Conservation (phyloP, 1,140 invertebrate species). For the Achatina immaculata region DNA sequence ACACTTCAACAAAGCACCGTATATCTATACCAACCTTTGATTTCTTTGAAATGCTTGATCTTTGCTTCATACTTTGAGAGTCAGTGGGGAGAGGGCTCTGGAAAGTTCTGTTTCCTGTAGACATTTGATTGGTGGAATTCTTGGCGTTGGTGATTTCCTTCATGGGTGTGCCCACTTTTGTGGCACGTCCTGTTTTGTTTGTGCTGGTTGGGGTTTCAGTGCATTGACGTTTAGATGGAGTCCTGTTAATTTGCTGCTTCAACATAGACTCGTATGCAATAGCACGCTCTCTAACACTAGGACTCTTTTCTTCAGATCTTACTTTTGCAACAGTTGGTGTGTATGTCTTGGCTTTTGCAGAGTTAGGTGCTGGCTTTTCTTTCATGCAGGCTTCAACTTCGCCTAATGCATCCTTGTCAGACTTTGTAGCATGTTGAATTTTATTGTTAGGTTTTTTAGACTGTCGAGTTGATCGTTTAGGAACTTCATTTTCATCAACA, state of each 20-base stretch:
- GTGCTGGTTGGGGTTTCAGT: neutral
- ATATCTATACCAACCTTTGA: too few species aligned
- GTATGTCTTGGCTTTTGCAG: neutral
- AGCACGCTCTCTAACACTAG: slow-evolving; percentile 33
- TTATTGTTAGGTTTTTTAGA: neutral
- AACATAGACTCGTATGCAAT: slow-evolving; percentile 44
- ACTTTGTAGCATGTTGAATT: too few species aligned
- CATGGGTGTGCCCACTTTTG: neutral
- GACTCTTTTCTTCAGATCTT: slow-evolving; percentile 6
- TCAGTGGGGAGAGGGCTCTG: neutral
- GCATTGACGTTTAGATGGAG: neutral
- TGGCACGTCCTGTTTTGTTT: neutral
- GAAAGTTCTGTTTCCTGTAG: slow-evolving; percentile 9
- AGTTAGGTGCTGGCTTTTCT: neutral
- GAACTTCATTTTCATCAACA: slow-evolving; percentile 6
- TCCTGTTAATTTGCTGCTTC: neutral
- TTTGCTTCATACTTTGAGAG: too few species aligned
- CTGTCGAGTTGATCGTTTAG: neutral
- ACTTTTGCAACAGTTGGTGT: neutral
- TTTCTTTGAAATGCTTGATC: too few species aligned
- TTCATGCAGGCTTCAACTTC: neutral
- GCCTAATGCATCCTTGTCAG: neutral
- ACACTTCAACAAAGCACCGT: too few species aligned
- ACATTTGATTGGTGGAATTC: too few species aligned
- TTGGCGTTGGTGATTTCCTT: neutral